Evolutionary conservation across 1,140 invertebrate genomes (phyloP).

Genomic region (Caerostris extrusa): DNA sequence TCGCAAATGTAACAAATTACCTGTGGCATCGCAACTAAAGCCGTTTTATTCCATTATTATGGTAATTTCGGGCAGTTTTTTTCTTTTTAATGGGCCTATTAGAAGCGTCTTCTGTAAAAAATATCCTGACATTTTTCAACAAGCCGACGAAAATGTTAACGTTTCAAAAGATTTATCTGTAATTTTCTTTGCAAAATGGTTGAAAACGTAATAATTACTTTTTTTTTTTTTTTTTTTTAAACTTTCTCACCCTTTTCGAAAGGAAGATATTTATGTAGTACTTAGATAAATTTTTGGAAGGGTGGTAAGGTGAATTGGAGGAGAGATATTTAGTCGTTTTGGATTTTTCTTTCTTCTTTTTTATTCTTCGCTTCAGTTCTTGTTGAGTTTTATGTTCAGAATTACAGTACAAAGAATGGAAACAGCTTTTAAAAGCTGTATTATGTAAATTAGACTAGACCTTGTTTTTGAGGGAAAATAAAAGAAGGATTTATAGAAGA

Average conservation of each 20-base stretch:
- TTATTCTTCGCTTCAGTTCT: background rate
- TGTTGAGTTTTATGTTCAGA: background rate
- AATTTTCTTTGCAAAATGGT: background rate
- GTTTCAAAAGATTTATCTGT: constrained; percentile 35
- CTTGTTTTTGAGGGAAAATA: background rate
- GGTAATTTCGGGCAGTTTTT: constrained; percentile 42
- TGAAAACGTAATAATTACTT: constrained; percentile 15
- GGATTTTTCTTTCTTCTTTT: background rate
- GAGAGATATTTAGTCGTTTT: background rate
- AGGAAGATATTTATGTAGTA: constrained; percentile 24
- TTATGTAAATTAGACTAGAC: background rate
- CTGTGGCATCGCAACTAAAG: background rate
- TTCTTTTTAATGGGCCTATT: constrained; percentile 17
- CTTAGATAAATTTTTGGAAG: background rate
- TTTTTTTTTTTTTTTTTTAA: background rate
- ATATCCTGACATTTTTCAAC: background rate
- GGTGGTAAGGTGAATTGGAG: too few species aligned
- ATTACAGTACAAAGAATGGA: constrained; percentile 13
- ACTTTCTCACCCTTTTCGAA: background rate
- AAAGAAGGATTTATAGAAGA: background rate
- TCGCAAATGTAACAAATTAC: background rate
- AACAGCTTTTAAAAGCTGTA: constrained; percentile 8
- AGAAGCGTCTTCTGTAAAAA: background rate
- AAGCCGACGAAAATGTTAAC: background rate
- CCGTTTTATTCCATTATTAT: constrained; percentile 54